Percentiles rank a stretch among this genome's conserved stretches.
Evolutionary conservation across 2,888 invertebrate genomes (phyloP).

Genomic region (Agrotis puta): DNA sequence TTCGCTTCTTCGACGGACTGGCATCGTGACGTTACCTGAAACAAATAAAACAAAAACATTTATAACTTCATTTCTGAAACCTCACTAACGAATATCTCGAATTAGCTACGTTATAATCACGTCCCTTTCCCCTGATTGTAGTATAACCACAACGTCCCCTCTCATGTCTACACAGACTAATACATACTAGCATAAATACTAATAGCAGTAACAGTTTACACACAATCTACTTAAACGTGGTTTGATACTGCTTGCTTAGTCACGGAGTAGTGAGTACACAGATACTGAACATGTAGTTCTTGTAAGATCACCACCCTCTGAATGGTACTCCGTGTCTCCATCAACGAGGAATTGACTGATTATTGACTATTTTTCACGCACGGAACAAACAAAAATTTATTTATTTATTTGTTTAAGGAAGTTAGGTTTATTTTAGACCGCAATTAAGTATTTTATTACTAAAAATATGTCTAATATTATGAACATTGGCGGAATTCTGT

Average conservation of each 20-base stretch:
- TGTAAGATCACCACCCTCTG: background rate
- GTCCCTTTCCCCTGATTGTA: background rate
- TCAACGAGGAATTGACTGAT: too few species aligned
- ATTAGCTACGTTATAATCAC: slow-evolving; percentile 6
- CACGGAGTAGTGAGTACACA: slow-evolving; percentile 12
- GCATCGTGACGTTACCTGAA: background rate
- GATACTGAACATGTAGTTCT: slow-evolving; percentile 1
- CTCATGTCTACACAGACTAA: slow-evolving; percentile 5
- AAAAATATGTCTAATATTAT: too few species aligned
- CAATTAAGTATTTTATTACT: too few species aligned
- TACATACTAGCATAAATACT: slow-evolving; percentile 13
- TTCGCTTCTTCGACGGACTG: too few species aligned
- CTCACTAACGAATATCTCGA: background rate
- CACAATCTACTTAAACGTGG: slow-evolving; percentile 34
- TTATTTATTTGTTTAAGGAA: too few species aligned
- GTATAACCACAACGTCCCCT: slow-evolving; percentile 1
- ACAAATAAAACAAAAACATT: background rate
- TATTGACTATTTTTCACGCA: too few species aligned
- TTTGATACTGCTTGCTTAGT: background rate
- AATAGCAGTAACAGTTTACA: slow-evolving; percentile 45
- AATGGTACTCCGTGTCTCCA: too few species aligned
- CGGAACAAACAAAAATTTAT: too few species aligned
- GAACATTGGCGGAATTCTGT: too few species aligned
- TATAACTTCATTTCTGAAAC: background rate
- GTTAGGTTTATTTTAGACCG: too few species aligned